These are phyloP conservation scores for Dicentrarchus labrax DNA, from an alignment of 2,113 vertebrate genomes.

Conservation along the genomic window DNA sequence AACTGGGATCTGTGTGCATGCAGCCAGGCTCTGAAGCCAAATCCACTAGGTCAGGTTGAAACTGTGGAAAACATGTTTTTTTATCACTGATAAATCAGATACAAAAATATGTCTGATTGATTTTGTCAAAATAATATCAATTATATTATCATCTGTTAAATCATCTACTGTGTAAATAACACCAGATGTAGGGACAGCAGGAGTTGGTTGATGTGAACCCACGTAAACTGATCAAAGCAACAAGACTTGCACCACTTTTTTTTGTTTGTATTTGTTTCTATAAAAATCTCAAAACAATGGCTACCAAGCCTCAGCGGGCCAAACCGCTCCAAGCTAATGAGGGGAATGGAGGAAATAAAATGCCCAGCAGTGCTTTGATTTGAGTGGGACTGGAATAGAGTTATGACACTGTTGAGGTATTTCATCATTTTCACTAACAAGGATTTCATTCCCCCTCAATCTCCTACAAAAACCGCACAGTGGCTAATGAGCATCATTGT, in stretches of 20 bases:
- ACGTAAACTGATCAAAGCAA: constrained; percentile 6
- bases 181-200: background rate
- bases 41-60: constrained; percentile 34
- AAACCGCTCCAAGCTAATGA: constrained; percentile 50
- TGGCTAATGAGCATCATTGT: constrained; percentile 47
- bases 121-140: constrained; percentile 11
- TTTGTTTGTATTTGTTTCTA: background rate
- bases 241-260: background rate
- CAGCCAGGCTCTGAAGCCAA: constrained; percentile 18
- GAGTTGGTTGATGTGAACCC: background rate
- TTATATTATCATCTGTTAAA: background rate
- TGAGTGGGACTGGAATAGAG: constrained; percentile 17
- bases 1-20: constrained; percentile 36
- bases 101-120: constrained; percentile 8
- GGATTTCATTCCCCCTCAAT: constrained; percentile 31
- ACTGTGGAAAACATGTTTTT: constrained; percentile 38
- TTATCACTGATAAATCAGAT: background rate
- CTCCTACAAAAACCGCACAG: constrained; percentile 37
- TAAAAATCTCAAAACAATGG: constrained; percentile 9
- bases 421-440: constrained; percentile 61
- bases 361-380: constrained; percentile 48
- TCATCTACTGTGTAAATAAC: background rate
- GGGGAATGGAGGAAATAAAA: constrained; percentile 44
- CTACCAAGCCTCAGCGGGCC: background rate
- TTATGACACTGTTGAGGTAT: constrained; percentile 34